Evolutionary conservation across 2,797 vertebrate species (phyloP).

Genomic region (Mycteria americana): DNA sequence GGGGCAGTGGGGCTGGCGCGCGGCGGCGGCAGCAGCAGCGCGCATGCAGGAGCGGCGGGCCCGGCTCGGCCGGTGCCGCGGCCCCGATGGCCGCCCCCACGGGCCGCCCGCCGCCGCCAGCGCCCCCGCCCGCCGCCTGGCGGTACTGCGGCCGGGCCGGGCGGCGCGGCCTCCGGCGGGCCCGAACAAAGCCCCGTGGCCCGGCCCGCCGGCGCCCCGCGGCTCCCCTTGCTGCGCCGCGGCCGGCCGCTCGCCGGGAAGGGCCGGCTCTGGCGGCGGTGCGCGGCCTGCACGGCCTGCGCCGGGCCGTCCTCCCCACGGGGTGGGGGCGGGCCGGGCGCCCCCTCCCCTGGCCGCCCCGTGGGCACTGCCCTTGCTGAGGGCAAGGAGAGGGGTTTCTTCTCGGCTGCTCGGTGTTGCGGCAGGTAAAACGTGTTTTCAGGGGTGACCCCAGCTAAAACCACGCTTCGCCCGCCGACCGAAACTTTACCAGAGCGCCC

Average conservation of each 20-base stretch:
- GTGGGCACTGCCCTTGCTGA: too few species aligned
- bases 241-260: neutral
- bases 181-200: neutral
- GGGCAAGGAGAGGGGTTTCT: neutral
- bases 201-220: neutral
- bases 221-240: neutral
- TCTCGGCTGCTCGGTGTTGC: neutral
- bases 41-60: neutral
- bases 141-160: neutral
- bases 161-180: neutral
- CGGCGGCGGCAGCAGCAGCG: neutral
- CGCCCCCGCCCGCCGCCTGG: neutral
- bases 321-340: neutral
- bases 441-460: neutral
- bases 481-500: neutral
- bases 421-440: neutral
- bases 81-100: neutral
- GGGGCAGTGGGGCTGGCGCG: neutral
- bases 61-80: neutral
- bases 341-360: neutral
- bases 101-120: neutral
- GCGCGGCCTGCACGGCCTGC: neutral
- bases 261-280: too few species aligned
- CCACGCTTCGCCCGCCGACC: fast-evolving
- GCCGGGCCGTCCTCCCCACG: neutral